These are phyloP conservation scores for Cephalophus harveyi DNA, from an alignment of 2,113 vertebrate genomes.

Conservation along the genomic window DNA sequence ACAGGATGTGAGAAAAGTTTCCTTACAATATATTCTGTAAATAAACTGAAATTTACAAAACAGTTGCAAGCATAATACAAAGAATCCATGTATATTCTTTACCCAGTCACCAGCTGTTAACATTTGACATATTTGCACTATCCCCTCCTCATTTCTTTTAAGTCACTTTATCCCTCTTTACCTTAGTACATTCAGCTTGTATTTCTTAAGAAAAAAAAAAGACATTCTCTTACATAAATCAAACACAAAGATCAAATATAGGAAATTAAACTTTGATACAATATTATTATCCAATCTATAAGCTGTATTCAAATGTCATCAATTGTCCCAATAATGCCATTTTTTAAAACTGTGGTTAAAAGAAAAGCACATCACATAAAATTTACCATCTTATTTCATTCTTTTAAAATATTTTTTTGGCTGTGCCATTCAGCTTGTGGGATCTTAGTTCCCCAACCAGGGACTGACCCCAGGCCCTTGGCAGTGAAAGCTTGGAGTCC, in stretches of 20 bases:
- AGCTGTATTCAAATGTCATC: neutral
- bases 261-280: neutral
- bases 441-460: neutral
- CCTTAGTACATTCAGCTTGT: neutral
- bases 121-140: neutral
- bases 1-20: neutral
- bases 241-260: neutral
- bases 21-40: neutral
- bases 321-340: neutral
- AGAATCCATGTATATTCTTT: neutral
- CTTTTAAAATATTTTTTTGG: neutral
- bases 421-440: neutral
- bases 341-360: neutral
- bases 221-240: neutral
- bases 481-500: neutral
- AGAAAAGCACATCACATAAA: neutral
- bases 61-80: neutral
- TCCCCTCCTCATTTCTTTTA: neutral
- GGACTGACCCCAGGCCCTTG: neutral
- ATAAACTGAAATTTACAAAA: neutral
- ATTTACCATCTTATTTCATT: neutral
- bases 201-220: neutral
- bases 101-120: neutral
- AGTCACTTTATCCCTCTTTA: neutral
- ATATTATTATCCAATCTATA: neutral